Percentiles rank a stretch among this genome's conserved stretches.
These are phyloP conservation scores for Cerceris ruficornis DNA, from an alignment of 2,888 invertebrate species.

Conservation along the genomic window DNA sequence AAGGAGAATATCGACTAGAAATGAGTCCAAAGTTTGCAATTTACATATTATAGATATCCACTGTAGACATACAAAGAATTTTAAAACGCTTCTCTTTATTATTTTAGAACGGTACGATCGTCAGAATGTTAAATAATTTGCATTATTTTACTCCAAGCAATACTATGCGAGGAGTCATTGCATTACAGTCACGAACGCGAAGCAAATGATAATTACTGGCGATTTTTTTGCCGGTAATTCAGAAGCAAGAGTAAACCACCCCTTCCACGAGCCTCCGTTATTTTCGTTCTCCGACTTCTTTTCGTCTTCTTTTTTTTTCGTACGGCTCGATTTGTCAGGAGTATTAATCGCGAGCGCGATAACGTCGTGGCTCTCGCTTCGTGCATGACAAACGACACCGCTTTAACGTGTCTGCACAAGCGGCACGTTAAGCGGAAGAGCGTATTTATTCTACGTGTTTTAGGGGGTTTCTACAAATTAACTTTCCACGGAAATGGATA, in stretches of 20 bases:
- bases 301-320: constrained; percentile 19
- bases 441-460: constrained; percentile 74
- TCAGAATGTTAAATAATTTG: too few species aligned
- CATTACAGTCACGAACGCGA: background rate
- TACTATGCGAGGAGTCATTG: too few species aligned
- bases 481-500: constrained; percentile 70
- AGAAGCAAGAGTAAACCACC: constrained; percentile 20
- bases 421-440: constrained; percentile 70
- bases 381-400: constrained; percentile 76
- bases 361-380: constrained; percentile 70
- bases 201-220: constrained; percentile 6
- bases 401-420: constrained; percentile 62
- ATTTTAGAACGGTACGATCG: too few species aligned
- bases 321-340: constrained; percentile 63
- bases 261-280: constrained; percentile 14
- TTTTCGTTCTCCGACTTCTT: constrained; percentile 11
- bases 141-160: too few species aligned
- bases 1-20: too few species aligned
- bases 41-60: too few species aligned
- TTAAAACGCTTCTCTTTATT: too few species aligned
- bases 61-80: too few species aligned
- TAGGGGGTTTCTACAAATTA: constrained; percentile 75
- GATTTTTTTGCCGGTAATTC: constrained; percentile 20
- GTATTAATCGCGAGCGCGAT: constrained; percentile 70
- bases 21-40: too few species aligned